A percentile compares a stretch with the other conserved stretches of the same genome.
Conservation (phyloP, 2,888 invertebrate species). For the Platycheirus rosarum region DNA sequence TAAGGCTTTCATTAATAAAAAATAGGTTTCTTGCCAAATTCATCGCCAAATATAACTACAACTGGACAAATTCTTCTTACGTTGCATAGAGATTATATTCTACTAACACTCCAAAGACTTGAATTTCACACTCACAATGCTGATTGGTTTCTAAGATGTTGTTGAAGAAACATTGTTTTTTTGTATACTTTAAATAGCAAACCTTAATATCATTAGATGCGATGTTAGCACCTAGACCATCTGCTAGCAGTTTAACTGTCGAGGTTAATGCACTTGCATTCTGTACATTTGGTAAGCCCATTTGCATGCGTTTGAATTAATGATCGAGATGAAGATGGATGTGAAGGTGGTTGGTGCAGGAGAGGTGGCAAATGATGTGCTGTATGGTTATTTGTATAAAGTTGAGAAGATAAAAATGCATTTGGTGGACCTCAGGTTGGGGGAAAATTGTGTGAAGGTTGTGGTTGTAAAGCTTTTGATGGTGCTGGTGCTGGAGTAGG, state of each 20-base stretch:
- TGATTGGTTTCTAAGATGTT: neutral
- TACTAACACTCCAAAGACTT: neutral
- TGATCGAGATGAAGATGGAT: neutral
- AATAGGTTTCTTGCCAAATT: too few species aligned
- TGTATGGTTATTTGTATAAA: too few species aligned
- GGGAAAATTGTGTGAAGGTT: too few species aligned
- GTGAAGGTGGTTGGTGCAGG: too few species aligned
- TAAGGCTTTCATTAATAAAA: too few species aligned
- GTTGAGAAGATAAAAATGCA: too few species aligned
- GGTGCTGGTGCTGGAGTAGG: neutral
- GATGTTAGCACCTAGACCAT: neutral
- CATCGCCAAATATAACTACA: too few species aligned
- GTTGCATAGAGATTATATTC: neutral
- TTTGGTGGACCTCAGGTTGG: too few species aligned
- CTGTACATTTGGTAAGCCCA: neutral
- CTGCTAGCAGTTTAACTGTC: neutral
- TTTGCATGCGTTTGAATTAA: neutral
- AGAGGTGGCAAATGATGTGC: neutral
- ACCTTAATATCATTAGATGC: neutral
- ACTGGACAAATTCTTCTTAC: too few species aligned
- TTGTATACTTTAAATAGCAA: neutral
- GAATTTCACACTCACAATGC: neutral
- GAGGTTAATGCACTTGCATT: neutral
- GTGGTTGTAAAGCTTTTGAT: neutral
- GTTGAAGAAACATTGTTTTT: neutral